Evolutionary conservation across 2,888 invertebrate species (phyloP), one percentile per base, ranked within the genome.

Genomic region (Fragum whitleyi): DNA sequence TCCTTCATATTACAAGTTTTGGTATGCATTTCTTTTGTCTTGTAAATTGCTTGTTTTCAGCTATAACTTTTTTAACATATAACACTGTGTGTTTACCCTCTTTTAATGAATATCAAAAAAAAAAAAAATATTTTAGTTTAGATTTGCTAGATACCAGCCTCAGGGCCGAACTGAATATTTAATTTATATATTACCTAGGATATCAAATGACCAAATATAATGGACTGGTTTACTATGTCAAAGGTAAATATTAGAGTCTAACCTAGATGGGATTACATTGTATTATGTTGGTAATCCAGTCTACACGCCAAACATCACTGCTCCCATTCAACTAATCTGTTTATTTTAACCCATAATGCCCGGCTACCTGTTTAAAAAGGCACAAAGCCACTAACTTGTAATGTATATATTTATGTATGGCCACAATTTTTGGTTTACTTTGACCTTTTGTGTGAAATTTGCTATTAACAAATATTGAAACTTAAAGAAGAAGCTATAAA

Each of bases 281-380:
- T 32, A 70, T 70, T 70, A 77, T 77, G 74, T 71, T 51, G 42
- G 72, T 81, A 81, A 81, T 81, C 81, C 71, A 62, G 77, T 81
- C 70, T 77, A 81, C 75, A 81, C 26, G 23, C 39, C 65, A 77
- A 62, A 81, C 81, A 81, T 72, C 57, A 73, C 47, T 26, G 26
- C 55, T 51, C 74, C 74, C 74, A 74, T 81, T 72, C 71, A 77
- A 75, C 74, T 77, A 81, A 81, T 81, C 77, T 81, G 74, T 81
- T 77, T 77, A 81, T 77, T 67, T 74, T 72, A 29, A 65, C 67
- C 72, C 32, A 61, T 78, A 71, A 77, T 81, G 74, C 74, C 55
- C 81, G 71, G 70, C 77, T 61, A 77, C 67, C 39, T 61, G 59
- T 47, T 81, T 51, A 73, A 67, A 77, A 74, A 77, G 77, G 77